Percentiles rank a stretch among this genome's conserved stretches.
phyloP scores from a whole-genome alignment of 2,113 vertebrate species.

The Alethe diademata region DNA sequence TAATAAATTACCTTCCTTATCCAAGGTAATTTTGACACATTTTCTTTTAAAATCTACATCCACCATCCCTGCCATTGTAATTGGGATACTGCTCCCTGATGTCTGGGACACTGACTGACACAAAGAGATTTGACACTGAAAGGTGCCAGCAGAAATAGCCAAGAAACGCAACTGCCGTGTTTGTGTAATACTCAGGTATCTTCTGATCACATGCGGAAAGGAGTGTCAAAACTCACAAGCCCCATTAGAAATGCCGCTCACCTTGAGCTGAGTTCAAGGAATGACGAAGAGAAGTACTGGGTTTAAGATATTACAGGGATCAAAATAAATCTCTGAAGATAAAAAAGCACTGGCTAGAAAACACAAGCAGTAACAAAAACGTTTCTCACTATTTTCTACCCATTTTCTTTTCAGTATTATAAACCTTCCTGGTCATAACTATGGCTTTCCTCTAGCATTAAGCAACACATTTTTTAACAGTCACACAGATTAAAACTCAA shows the following conservation, averaged over 20 bases:
- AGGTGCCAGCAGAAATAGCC: background rate
- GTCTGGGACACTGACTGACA: background rate
- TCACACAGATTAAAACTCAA: background rate
- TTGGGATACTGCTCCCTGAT: background rate
- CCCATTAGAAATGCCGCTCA: background rate
- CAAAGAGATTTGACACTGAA: background rate
- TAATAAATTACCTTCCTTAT: background rate
- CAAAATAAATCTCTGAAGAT: background rate
- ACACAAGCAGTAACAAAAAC: background rate
- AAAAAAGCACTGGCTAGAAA: background rate
- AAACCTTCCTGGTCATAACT: background rate
- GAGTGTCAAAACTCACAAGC: background rate
- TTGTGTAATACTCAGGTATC: background rate
- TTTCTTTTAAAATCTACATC: background rate
- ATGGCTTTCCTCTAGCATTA: background rate
- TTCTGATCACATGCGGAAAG: accelerated
- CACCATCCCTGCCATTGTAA: background rate
- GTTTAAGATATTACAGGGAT: background rate
- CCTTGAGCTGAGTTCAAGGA: background rate
- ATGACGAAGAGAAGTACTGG: accelerated
- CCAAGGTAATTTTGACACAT: background rate
- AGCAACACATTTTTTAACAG: background rate
- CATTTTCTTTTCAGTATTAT: background rate
- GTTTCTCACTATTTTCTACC: background rate
- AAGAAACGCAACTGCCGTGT: background rate